Evolutionary conservation across 64 coral and sea anemone genomes (phyloP), one percentile per base, ranked within the genome.

Genomic region (Astreopora myriophthalma): DNA sequence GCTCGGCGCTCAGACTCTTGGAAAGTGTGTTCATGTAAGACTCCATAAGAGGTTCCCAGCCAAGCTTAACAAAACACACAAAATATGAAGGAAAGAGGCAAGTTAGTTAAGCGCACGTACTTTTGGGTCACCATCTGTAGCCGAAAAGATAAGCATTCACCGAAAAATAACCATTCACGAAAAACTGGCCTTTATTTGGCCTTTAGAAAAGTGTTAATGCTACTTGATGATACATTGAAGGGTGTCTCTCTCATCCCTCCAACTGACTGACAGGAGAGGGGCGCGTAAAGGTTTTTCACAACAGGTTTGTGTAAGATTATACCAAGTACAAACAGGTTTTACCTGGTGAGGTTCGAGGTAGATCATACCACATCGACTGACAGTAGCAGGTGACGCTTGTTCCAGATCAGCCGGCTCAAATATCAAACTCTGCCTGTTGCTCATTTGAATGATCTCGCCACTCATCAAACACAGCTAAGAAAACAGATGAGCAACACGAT

Each of bases 391-490:
- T 20, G 97, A 99, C 3, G 97, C 97, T 91, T 99, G 97, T 25
- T 99, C 97, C 19, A 99, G 90, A 64, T 99, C 97, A 20, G 97
- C 94, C 9, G 97, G 97, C 63, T 99, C 97, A 57, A 99, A 99
- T 33, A 99, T 99, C 69, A 99, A 87, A 96, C 97, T 99, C 37
- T 99, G 97, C 52, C 86, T 99, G 79, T 90, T 93, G 66, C 61
- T 99, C 97, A 99, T 99, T 36, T 99, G 97, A 5, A 99, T 99
- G 67, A 99, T 99, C 51, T 99, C 97, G 25, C 97, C 97, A 84
- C 97, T 99, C 97, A 99, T 99, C 60, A 99, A 70, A 88, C 97
- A 99, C 71, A 99, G 75, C 94, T 98, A 73, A 13, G 42, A 38
- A 20, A 61, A 74, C 48, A 58, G n/a, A 32, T 11, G 48, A 74